Evolutionary conservation across 2,888 invertebrate species (phyloP).

Genomic region (Diarsia dahlii): DNA sequence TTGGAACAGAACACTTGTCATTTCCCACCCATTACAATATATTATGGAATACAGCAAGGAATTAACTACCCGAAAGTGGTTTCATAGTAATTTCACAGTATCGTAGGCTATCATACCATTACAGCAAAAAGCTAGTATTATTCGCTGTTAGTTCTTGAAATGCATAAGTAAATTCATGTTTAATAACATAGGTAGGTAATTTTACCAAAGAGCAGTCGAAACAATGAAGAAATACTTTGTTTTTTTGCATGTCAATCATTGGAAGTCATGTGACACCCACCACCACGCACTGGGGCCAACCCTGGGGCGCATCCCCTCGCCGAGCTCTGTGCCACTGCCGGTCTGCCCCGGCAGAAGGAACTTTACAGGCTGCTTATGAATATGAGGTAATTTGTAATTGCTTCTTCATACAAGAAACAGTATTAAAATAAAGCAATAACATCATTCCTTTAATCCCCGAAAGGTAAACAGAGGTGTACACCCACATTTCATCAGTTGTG

Average conservation of each 20-base stretch:
- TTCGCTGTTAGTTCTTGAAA: neutral
- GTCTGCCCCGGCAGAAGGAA: neutral
- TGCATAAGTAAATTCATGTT: neutral
- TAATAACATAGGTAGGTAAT: neutral
- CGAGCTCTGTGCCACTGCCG: neutral
- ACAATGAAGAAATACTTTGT: neutral
- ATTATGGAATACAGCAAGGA: neutral
- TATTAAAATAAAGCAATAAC: neutral
- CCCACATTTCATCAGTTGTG: too few species aligned
- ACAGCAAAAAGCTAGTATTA: neutral
- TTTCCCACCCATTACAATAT: neutral
- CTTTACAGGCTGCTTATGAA: neutral
- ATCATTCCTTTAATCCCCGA: too few species aligned
- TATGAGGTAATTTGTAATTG: neutral
- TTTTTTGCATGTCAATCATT: neutral
- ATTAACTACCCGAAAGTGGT: neutral
- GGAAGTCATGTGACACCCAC: slow-evolving; percentile 1
- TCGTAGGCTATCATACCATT: neutral
- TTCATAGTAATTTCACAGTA: neutral
- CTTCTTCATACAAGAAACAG: neutral
- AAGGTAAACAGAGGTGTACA: too few species aligned
- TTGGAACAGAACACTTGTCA: neutral
- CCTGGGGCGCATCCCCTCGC: neutral
- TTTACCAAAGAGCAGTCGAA: neutral
- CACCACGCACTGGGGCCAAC: neutral